Evolutionary conservation across 2,797 vertebrate species (phyloP).

Genomic region (Epinephelus awoara): DNA sequence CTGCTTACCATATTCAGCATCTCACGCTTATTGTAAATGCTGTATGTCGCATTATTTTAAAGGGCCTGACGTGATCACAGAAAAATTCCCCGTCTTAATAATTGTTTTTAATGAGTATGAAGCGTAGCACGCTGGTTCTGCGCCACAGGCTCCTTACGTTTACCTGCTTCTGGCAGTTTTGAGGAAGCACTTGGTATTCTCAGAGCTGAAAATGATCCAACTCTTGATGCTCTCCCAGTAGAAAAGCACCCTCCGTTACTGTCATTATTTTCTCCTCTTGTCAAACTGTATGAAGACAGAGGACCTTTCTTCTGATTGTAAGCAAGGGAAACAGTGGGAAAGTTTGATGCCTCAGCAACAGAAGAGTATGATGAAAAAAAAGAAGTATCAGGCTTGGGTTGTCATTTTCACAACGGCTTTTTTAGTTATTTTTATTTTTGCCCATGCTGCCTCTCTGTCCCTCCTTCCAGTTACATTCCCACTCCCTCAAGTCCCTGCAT

Average conservation of each 20-base stretch:
- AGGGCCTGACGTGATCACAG: slow-evolving; percentile 12
- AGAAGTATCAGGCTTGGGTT: neutral
- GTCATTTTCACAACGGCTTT: neutral
- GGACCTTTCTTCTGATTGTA: slow-evolving; percentile 30
- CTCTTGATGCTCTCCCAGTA: slow-evolving; percentile 30
- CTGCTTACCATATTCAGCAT: slow-evolving; percentile 35
- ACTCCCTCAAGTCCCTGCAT: too few species aligned
- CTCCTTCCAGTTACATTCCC: neutral
- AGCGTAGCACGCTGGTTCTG: slow-evolving; percentile 12
- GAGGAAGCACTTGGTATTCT: slow-evolving; percentile 22
- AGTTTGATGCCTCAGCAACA: slow-evolving; percentile 13
- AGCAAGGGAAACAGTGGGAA: slow-evolving; percentile 11
- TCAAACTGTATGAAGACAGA: slow-evolving; percentile 46
- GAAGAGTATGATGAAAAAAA: neutral
- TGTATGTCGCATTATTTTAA: slow-evolving; percentile 17
- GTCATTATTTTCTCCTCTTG: slow-evolving; percentile 48
- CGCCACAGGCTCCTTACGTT: slow-evolving; percentile 33
- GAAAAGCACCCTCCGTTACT: slow-evolving; percentile 24
- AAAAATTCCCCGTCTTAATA: slow-evolving; percentile 36
- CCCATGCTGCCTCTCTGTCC: neutral
- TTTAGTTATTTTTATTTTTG: neutral
- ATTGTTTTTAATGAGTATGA: slow-evolving; percentile 57
- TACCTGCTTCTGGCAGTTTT: slow-evolving; percentile 46
- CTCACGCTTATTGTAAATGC: slow-evolving; percentile 16
- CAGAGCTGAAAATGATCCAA: slow-evolving; percentile 41